Base-by-base conservation (phyloP, 2,888 invertebrate species). In the Pyrochroa serraticornis region DNA sequence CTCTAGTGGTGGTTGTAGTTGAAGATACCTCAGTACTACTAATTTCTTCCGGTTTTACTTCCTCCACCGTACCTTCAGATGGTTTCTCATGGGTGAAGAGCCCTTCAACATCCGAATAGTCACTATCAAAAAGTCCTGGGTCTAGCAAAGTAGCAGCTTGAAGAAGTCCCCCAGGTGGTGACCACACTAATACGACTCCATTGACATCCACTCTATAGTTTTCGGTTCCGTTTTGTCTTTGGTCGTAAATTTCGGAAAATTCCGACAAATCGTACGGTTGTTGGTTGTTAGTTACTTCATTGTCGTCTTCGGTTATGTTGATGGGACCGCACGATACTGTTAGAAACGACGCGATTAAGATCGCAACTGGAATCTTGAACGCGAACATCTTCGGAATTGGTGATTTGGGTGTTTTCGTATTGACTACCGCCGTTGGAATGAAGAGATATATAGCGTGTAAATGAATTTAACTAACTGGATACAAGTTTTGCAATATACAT, bases 141-240 rank as follows among this genome's bases (percentile, higher is more conserved):
- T 72, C 83, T 53, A 82, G 73, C 38, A 82, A 79, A 1, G 83
- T 82, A 2, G 83, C 82, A 0, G 85, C 84, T 13, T 84, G 79
- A 8, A 88, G 74, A 6, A 88, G 76, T 1, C 84, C 80, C 48
- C 87, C 87, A 0, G 84, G 84, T 0, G 88, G 87, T 0, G 87
- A 86, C 37, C 87, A 80, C 1, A 88, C 85, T 32, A 90, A 77
- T 8, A 87, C 83, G n/a, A 90, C 81, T 8, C 87, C 89, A 68
- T 88, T 86, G 45, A 92, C 82, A 72, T 85, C 86, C 7, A 92
- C 78, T 10, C 89, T 82, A 63, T 86, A 84, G 79, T 92, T 92
- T 68, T 90, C 90, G 0, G 85, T 81, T 1, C 92, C 92, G 72
- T 91, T 91, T 75, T 92, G 92, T 6, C 91, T 80, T 73, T 92